Conservation (phyloP, 2,888 invertebrate species). For the Koerneria pararmatus region DNA sequence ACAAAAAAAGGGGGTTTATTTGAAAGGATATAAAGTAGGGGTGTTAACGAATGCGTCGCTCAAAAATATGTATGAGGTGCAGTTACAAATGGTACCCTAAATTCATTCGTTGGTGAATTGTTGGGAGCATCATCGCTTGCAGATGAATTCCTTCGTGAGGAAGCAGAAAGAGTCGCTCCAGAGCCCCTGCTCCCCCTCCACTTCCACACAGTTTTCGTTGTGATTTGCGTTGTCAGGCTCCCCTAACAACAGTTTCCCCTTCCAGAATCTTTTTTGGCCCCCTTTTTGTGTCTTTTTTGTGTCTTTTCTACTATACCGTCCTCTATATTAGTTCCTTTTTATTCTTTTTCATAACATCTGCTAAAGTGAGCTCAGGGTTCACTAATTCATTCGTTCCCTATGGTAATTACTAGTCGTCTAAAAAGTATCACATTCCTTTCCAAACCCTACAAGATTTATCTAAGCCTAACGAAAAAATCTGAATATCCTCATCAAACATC, state of each 20-base stretch:
- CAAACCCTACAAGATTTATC: no score
- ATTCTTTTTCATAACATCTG: no score
- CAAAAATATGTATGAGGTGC: not conserved
- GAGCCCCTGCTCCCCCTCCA: constrained; percentile 25
- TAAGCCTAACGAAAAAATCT: no score
- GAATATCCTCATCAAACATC: no score
- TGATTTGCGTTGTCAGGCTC: constrained; percentile 44
- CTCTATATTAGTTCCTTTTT: no score
- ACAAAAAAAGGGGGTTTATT: no score
- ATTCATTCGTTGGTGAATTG: not conserved
- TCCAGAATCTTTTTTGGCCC: not conserved
- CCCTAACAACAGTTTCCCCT: constrained; percentile 41
- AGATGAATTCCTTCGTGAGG: constrained; percentile 36
- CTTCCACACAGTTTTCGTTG: constrained; percentile 45
- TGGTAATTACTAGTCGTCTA: no score
- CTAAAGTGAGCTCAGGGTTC: no score
- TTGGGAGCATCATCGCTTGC: constrained; percentile 29
- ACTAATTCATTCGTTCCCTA: no score
- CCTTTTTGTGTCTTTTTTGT: no score
- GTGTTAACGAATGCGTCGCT: not conserved
- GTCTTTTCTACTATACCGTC: no score
- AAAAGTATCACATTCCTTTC: no score
- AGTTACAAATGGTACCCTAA: constrained; percentile 4
- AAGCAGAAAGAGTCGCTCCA: constrained; percentile 43
- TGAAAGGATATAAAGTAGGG: not conserved